Evolutionary conservation across 2,888 invertebrate species (phyloP).

Genomic region (Rhamnusium bicolor): DNA sequence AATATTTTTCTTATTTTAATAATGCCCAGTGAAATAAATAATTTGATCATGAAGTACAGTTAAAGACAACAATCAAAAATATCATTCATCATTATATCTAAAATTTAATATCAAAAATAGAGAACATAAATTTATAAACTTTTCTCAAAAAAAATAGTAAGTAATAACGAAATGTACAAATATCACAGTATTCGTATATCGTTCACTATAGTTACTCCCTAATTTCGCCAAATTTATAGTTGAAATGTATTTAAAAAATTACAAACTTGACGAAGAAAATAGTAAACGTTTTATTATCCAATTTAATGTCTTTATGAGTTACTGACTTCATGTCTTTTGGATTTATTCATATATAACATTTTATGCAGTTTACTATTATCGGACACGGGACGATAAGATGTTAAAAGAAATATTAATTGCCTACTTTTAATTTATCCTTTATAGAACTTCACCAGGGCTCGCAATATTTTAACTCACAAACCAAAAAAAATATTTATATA

Average conservation of each 20-base stretch:
- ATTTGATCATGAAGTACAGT: constrained; percentile 51
- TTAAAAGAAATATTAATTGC: too few species aligned
- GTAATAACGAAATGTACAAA: constrained; percentile 65
- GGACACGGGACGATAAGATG: background rate
- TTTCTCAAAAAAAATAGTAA: constrained; percentile 59
- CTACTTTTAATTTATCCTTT: too few species aligned
- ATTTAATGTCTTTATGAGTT: constrained; percentile 45
- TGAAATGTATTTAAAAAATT: background rate
- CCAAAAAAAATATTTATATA: too few species aligned
- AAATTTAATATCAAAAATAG: constrained; percentile 63
- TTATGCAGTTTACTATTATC: background rate
- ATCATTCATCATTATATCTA: constrained; percentile 43
- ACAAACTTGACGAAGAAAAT: constrained; percentile 34
- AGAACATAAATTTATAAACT: constrained; percentile 56
- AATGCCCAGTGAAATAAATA: constrained; percentile 55
- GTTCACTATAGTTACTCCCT: constrained; percentile 46
- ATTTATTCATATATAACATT: constrained; percentile 29
- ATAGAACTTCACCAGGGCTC: too few species aligned
- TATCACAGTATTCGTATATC: constrained; percentile 68
- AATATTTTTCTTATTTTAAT: constrained; percentile 42
- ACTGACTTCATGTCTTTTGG: constrained; percentile 49
- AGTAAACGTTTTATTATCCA: constrained; percentile 41
- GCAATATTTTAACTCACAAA: too few species aligned
- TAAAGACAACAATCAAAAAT: constrained; percentile 50
- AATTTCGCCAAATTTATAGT: constrained; percentile 24